These are phyloP conservation scores for Onychostoma macrolepis DNA, from an alignment of 2,113 vertebrate species.

Conservation along the genomic window DNA sequence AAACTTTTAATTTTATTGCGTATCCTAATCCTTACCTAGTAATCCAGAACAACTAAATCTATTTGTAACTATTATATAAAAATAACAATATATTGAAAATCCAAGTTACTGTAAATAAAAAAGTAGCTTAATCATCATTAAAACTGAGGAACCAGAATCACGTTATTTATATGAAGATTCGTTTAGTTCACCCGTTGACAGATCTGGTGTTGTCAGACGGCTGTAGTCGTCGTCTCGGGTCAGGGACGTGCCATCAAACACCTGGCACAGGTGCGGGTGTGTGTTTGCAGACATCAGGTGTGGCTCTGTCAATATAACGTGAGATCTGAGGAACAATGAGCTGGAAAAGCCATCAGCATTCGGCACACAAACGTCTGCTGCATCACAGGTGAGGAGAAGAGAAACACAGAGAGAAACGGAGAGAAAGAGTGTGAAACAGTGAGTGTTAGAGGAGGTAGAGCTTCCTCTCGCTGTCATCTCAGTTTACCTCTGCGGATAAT, in stretches of 20 bases:
- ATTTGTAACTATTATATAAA: too few species aligned
- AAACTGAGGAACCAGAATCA: not conserved
- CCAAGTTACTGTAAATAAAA: not conserved
- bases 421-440: conserved; percentile 29
- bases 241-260: not conserved
- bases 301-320: conserved; percentile 9
- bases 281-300: conserved; percentile 7
- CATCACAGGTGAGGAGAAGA: not conserved
- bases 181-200: not conserved
- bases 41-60: not conserved
- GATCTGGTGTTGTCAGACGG: not conserved
- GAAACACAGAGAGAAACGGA: not conserved
- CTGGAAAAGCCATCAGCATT: not conserved
- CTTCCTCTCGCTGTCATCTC: conserved; percentile 75
- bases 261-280: conserved; percentile 4
- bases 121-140: not conserved
- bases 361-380: conserved; percentile 53
- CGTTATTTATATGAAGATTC: not conserved
- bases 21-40: not conserved
- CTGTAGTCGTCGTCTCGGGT: not conserved
- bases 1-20: too few species aligned
- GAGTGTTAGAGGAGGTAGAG: conserved; percentile 35
- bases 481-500: conserved; percentile 71
- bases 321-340: not conserved
- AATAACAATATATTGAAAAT: not conserved